Percentiles rank a stretch among this genome's conserved stretches.
phyloP scores from a whole-genome alignment of 1,140 invertebrate species.

The Drosophila burlai region DNA sequence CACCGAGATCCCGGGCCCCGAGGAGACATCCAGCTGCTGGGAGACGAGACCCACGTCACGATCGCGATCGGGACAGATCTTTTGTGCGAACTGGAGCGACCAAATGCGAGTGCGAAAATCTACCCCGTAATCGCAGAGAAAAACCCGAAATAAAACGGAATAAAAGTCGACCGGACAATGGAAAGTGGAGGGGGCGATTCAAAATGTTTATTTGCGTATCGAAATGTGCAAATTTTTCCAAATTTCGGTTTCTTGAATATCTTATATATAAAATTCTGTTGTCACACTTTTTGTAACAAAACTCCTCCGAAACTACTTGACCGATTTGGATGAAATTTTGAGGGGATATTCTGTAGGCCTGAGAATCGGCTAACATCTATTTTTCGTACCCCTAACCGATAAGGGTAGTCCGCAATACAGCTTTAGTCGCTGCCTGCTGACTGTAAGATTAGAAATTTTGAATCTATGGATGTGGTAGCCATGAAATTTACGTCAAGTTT shows the following conservation, averaged over 20 bases:
- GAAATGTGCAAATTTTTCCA: slow-evolving; percentile 65
- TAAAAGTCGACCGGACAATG: slow-evolving; percentile 48
- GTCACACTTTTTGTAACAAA: too few species aligned
- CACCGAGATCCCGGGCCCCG: slow-evolving; percentile 28
- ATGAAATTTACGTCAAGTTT: too few species aligned
- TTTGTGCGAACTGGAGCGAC: slow-evolving; percentile 54
- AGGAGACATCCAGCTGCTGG: slow-evolving; percentile 63
- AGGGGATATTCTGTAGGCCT: too few species aligned
- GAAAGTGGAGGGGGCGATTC: slow-evolving; percentile 32
- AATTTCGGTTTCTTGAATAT: slow-evolving; percentile 45
- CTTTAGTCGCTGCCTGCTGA: too few species aligned
- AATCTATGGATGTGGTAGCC: too few species aligned
- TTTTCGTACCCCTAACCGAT: too few species aligned
- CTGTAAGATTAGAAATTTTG: too few species aligned
- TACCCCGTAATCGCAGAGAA: slow-evolving; percentile 71
- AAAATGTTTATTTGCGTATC: slow-evolving; percentile 80
- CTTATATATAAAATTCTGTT: slow-evolving; percentile 62
- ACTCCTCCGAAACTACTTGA: too few species aligned
- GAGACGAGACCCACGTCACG: slow-evolving; percentile 47
- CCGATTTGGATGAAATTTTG: too few species aligned
- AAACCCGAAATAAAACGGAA: slow-evolving; percentile 57
- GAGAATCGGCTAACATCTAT: too few species aligned
- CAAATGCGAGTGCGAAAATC: slow-evolving; percentile 74
- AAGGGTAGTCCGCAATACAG: too few species aligned
- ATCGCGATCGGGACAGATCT: slow-evolving; percentile 47